Base-by-base conservation (phyloP, 2,888 invertebrate species). In the Myopa testacea region DNA sequence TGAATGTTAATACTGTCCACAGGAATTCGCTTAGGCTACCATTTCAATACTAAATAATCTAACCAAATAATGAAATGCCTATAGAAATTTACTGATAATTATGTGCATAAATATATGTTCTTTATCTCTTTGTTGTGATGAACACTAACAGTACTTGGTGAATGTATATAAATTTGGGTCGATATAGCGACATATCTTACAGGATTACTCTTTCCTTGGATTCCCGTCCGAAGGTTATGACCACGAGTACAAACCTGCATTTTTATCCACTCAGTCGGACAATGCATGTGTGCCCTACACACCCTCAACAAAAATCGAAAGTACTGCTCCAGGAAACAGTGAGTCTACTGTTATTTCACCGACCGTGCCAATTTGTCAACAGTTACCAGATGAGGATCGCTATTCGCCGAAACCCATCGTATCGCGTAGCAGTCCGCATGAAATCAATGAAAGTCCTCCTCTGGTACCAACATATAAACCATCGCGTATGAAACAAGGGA, bases 271-370 rank as follows among this genome's bases (percentile, higher is more conserved):
- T 14, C 19, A 26, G 6, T 19, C 12, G 6, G 63, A 73, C 26
- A 38, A 19, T 19, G 40, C 40, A 14, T 76, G 78, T 67, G 74
- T 78, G 78, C 80, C 80, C 34, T 81, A 81, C 26, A 80, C 78
- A 12, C 80, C 80, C 1, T 78, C 81, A 4, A 76, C 72, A n/a
- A 79, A 72, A 75, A 62, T 52, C 12, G 45, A 60, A 45, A 40
- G 62, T 50, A 16, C 19, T 34, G 45, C 4, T 19, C 40, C 40
- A 12, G 8, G 16, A 40, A 45, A 14, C 5, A 16, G 7, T 62
- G 34, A 62, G 7, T 34, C 60, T 12, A 26, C 45, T 26, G 67
- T 45, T 19, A 63, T 74, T 67, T 78, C 67, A 12, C 72, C 67
- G n/a, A 62, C n/a, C 12, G 69, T 16, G 4, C 16, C 26, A 63